These are phyloP conservation scores for Takifugu bimaculatus DNA, from an alignment of 2,113 vertebrate genomes.

Conservation along the genomic window DNA sequence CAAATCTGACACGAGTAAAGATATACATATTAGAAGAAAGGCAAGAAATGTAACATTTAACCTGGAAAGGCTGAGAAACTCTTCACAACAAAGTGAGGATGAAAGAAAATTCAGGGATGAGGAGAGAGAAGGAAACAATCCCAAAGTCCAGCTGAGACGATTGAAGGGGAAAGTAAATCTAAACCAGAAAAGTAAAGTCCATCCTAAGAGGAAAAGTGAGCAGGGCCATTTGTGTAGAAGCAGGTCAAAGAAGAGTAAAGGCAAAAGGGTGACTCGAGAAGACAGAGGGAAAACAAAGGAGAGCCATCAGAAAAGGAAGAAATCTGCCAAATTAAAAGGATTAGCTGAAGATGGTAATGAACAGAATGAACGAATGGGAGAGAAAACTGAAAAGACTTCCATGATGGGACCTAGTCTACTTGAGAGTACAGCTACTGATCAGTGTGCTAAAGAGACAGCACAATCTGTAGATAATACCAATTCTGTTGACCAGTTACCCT, in stretches of 20 bases:
- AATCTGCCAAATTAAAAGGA: slow-evolving; percentile 14
- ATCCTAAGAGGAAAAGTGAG: slow-evolving; percentile 59
- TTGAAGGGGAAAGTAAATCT: slow-evolving; percentile 80
- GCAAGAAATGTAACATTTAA: slow-evolving; percentile 70
- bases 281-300: slow-evolving; percentile 10
- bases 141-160: slow-evolving; percentile 53
- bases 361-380: neutral
- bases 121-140: slow-evolving; percentile 37
- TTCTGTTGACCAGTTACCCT: neutral
- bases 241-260: slow-evolving; percentile 41
- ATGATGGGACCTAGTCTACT: neutral
- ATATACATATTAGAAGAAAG: slow-evolving; percentile 44
- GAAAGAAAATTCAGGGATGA: slow-evolving; percentile 15
- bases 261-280: slow-evolving; percentile 27
- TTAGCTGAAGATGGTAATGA: neutral
- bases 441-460: neutral
- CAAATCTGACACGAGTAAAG: slow-evolving; percentile 27
- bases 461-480: neutral
- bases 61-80: slow-evolving; percentile 43
- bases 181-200: slow-evolving; percentile 74
- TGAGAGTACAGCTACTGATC: slow-evolving; percentile 1
- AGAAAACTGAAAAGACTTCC: slow-evolving; percentile 14
- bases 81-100: slow-evolving; percentile 9
- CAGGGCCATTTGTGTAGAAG: slow-evolving; percentile 23
- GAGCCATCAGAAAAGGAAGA: slow-evolving; percentile 15